Percentiles rank a stretch among this genome's conserved stretches.
These are phyloP conservation scores for Carassius gibelio DNA, from an alignment of 2,113 vertebrate species.

Conservation along the genomic window DNA sequence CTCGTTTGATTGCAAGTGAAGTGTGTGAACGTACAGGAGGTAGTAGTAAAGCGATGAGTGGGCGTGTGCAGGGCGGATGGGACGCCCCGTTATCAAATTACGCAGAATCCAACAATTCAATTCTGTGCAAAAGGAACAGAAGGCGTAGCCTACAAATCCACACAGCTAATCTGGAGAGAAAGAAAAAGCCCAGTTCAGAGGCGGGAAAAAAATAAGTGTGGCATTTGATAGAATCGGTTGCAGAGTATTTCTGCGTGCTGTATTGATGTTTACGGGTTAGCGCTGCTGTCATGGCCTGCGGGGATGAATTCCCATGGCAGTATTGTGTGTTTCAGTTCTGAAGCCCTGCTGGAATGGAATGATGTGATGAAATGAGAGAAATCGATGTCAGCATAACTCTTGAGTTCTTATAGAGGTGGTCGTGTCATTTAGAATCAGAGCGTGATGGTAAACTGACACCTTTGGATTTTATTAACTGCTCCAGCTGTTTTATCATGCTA, in stretches of 20 bases:
- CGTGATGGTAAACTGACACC: background rate
- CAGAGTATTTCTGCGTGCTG: constrained; percentile 19
- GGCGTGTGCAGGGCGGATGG: background rate
- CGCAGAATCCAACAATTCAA: constrained; percentile 24
- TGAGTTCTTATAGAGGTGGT: background rate
- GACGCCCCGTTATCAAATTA: background rate
- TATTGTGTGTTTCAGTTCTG: constrained; percentile 28
- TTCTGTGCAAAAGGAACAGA: background rate
- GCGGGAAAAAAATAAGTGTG: background rate
- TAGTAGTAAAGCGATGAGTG: background rate
- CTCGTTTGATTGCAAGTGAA: constrained; percentile 2
- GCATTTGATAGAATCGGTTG: background rate
- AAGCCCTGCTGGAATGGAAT: constrained; percentile 23
- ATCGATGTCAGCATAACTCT: constrained; percentile 40
- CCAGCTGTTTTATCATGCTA: background rate
- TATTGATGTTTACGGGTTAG: constrained; percentile 41
- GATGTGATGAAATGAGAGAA: constrained; percentile 47
- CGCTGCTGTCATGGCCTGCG: constrained; percentile 9
- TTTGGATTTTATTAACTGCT: background rate
- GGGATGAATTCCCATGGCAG: background rate
- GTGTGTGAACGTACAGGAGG: constrained; percentile 6
- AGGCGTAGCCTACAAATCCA: background rate
- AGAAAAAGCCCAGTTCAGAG: background rate
- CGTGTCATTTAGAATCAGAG: background rate
- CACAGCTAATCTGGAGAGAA: too few relatives aligned